Percentiles rank a stretch among this genome's conserved stretches.
phyloP scores from a whole-genome alignment of 2,113 vertebrate species.

The Eolophus roseicapilla region DNA sequence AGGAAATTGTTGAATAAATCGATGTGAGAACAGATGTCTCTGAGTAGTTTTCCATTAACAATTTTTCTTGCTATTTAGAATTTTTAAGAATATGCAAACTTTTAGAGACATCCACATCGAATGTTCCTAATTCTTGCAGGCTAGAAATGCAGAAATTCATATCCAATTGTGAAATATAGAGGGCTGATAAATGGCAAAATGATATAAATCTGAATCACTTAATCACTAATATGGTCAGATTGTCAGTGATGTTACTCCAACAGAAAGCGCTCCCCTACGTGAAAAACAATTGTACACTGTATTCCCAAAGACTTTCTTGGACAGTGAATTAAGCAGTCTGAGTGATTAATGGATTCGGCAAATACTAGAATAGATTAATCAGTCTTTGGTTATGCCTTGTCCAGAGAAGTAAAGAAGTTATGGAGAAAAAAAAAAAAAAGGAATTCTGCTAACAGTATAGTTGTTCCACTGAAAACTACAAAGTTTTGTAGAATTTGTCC shows the following conservation, averaged over 20 bases:
- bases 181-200: neutral
- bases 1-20: neutral
- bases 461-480: neutral
- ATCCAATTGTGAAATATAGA: neutral
- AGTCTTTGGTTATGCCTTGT: neutral
- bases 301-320: neutral
- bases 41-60: conserved; percentile 7
- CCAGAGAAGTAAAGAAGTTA: neutral
- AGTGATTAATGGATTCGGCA: neutral
- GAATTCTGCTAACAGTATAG: neutral
- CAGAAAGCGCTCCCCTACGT: conserved; percentile 5
- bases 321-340: neutral
- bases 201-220: conserved; percentile 4
- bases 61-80: neutral
- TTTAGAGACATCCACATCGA: neutral
- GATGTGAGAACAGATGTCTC: conserved; percentile 29
- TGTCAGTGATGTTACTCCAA: conserved; percentile 3
- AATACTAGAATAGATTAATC: neutral
- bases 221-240: neutral
- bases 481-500: neutral
- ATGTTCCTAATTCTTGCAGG: neutral
- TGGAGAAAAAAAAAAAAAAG: neutral
- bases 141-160: neutral
- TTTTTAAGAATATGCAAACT: neutral
- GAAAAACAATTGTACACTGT: conserved; percentile 7